These are phyloP conservation scores for Micoletzkya japonica DNA, from an alignment of 2,888 invertebrate species.

Conservation along the genomic window DNA sequence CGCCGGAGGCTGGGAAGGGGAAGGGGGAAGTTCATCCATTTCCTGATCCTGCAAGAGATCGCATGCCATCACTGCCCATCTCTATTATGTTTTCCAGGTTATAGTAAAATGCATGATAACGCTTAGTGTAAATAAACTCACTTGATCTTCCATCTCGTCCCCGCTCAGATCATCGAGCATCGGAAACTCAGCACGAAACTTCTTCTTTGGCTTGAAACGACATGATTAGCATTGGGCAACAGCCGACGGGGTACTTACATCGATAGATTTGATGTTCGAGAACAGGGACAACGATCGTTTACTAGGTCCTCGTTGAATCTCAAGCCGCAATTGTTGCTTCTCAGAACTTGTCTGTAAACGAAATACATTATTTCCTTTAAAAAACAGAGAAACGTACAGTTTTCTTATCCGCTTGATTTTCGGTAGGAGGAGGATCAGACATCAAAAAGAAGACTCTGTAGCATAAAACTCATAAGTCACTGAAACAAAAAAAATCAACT, in stretches of 20 bases:
- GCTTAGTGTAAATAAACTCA: conserved; percentile 3
- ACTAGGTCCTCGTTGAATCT: conserved; percentile 1
- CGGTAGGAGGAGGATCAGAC: too few relatives aligned
- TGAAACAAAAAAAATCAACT: too few relatives aligned
- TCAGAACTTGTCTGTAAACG: too few relatives aligned
- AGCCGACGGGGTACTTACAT: not conserved
- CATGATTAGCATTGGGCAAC: not conserved
- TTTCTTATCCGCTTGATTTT: too few relatives aligned
- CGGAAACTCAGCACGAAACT: not conserved
- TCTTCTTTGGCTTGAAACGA: not conserved
- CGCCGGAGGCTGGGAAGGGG: conserved; percentile 4
- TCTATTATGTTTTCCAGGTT: too few relatives aligned
- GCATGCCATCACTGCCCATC: too few relatives aligned
- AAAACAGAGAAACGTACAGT: too few relatives aligned
- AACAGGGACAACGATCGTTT: conserved; percentile 23
- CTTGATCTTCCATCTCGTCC: conserved; percentile 22
- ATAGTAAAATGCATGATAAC: too few relatives aligned
- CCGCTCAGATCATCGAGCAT: conserved; percentile 1
- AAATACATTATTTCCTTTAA: too few relatives aligned
- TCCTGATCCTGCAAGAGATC: not conserved
- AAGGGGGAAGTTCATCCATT: conserved; percentile 17
- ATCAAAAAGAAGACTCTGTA: too few relatives aligned
- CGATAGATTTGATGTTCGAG: not conserved
- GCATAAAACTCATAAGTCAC: too few relatives aligned
- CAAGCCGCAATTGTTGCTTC: too few relatives aligned